Evolutionary conservation across 2,113 vertebrate genomes (phyloP).

Genomic region (Salminus brasiliensis): DNA sequence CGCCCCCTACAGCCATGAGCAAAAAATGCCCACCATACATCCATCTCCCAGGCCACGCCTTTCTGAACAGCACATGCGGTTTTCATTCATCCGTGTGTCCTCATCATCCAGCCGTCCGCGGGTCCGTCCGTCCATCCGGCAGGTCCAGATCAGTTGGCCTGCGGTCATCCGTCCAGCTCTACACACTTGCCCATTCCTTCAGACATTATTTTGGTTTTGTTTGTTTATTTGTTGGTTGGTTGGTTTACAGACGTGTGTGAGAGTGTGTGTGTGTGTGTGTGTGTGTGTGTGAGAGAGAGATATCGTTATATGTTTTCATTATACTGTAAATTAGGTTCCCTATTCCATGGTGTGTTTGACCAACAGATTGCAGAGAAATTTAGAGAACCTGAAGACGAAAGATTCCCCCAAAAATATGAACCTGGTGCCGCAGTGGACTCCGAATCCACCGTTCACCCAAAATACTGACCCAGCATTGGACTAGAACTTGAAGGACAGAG

Average conservation of each 20-base stretch:
- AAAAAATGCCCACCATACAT: constrained; percentile 53
- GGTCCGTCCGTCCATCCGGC: no score
- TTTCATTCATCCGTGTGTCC: constrained; percentile 20
- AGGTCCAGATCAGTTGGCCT: neutral
- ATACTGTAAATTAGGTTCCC: neutral
- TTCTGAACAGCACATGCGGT: constrained; percentile 61
- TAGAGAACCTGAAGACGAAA: no score
- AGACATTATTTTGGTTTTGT: constrained; percentile 29
- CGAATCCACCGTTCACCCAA: neutral
- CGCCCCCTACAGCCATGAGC: constrained; percentile 55
- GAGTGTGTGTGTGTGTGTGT: constrained; percentile 42
- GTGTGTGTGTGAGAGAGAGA: constrained; percentile 22
- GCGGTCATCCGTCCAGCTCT: neutral
- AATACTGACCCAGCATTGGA: neutral
- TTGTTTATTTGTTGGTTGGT: neutral
- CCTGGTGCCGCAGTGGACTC: neutral
- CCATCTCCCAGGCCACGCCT: constrained; percentile 47
- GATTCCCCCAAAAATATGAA: neutral
- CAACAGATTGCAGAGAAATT: neutral
- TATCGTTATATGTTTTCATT: neutral
- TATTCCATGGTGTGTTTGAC: neutral
- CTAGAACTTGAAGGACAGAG: neutral
- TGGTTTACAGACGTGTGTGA: constrained; percentile 34
- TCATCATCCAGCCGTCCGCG: neutral
- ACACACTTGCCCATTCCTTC: constrained; percentile 9